Evolutionary conservation across 1,140 invertebrate genomes (phyloP).

Genomic region (Aporrectodea caliginosa): DNA sequence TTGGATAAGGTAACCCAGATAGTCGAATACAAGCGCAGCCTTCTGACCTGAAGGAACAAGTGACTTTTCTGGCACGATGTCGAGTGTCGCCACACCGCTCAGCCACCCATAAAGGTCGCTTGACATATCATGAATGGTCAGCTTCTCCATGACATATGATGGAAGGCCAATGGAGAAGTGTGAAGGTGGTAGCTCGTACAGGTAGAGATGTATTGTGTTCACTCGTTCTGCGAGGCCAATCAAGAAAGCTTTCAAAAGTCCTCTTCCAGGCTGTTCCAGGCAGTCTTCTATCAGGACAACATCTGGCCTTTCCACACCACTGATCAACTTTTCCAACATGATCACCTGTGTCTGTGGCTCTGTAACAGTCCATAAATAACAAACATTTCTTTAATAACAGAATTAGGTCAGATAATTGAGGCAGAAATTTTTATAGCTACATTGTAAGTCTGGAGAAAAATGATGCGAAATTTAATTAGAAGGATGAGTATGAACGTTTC

Average conservation of each 20-base stretch:
- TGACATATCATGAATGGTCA: not conserved
- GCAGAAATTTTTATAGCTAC: too few relatives aligned
- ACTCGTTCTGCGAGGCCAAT: not conserved
- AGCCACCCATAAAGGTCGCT: not conserved
- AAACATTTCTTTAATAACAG: too few relatives aligned
- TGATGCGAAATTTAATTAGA: too few relatives aligned
- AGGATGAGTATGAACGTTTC: too few relatives aligned
- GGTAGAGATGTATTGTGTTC: not conserved
- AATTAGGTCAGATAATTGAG: too few relatives aligned
- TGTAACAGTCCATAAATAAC: too few relatives aligned
- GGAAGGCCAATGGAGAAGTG: not conserved
- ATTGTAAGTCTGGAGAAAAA: too few relatives aligned
- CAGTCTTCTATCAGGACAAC: not conserved
- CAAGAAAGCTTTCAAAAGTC: not conserved
- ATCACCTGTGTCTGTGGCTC: too few relatives aligned
- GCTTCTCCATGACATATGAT: not conserved
- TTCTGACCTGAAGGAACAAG: not conserved
- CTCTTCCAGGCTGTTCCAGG: not conserved
- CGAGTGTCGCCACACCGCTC: not conserved
- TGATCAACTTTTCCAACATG: not conserved
- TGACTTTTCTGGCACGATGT: not conserved
- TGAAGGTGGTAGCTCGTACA: not conserved
- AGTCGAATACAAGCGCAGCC: not conserved
- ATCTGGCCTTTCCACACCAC: not conserved
- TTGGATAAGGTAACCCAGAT: not conserved